These are phyloP conservation scores for Meriones psammophilus DNA, from an alignment of 2,797 vertebrate species.

Conservation along the genomic window DNA sequence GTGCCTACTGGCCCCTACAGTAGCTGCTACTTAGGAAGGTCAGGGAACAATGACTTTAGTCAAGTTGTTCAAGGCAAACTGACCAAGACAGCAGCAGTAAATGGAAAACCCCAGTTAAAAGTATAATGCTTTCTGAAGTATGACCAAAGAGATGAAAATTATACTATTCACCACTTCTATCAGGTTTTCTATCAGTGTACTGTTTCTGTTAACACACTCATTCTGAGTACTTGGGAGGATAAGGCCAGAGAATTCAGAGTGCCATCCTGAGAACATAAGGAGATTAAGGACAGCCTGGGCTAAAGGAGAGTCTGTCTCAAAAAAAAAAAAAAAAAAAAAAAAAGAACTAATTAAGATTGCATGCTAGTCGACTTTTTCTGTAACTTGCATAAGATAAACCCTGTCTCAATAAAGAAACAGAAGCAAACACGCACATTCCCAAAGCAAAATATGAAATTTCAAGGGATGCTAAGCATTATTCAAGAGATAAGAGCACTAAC, in stretches of 20 bases:
- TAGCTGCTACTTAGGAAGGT: background rate
- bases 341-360: background rate
- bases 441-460: slow-evolving; percentile 14
- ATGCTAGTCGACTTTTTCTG: background rate
- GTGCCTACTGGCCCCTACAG: background rate
- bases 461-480: background rate
- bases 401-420: background rate
- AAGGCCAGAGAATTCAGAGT: background rate
- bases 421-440: background rate
- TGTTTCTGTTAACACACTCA: slow-evolving; percentile 12
- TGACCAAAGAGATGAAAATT: slow-evolving; percentile 26
- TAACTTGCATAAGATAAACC: background rate
- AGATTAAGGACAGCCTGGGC: background rate
- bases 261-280: background rate
- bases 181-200: background rate
- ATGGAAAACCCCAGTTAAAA: slow-evolving; percentile 19
- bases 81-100: background rate
- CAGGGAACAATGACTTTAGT: background rate
- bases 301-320: background rate
- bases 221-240: background rate
- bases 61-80: background rate
- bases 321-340: background rate
- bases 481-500: background rate
- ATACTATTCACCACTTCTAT: background rate
- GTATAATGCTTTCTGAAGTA: slow-evolving; percentile 3